Evolutionary conservation across 2,113 vertebrate genomes (phyloP).

Genomic region (Syngnathus floridae): DNA sequence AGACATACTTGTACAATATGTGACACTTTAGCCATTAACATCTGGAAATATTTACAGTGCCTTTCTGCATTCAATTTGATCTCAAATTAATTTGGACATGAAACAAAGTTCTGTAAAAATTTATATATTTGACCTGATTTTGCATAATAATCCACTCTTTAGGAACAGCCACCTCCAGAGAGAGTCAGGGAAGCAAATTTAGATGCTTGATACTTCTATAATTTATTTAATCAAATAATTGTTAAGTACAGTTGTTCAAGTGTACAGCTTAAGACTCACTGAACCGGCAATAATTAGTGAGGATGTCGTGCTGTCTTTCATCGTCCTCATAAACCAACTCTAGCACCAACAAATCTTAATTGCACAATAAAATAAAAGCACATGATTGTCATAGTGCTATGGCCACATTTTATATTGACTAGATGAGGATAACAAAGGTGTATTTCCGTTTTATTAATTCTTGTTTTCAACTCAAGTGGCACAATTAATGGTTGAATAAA

Average conservation of each 20-base stretch:
- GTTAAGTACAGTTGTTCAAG: neutral
- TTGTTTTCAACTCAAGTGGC: constrained; percentile 54
- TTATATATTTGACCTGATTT: too few species aligned
- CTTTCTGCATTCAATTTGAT: too few species aligned
- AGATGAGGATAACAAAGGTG: constrained; percentile 8
- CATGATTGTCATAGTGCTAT: constrained; percentile 41
- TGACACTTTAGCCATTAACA: too few species aligned
- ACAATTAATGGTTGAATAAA: constrained; percentile 73
- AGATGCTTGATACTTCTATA: too few species aligned
- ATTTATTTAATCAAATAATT: too few species aligned
- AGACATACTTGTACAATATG: too few species aligned
- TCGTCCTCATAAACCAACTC: constrained; percentile 36
- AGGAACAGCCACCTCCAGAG: too few species aligned
- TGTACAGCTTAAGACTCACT: neutral
- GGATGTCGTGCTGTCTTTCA: constrained; percentile 6
- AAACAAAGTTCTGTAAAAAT: too few species aligned
- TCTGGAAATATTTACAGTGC: too few species aligned
- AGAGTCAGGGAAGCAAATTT: too few species aligned
- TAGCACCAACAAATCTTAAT: constrained; percentile 35
- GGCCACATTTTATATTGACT: constrained; percentile 11
- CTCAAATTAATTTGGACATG: too few species aligned
- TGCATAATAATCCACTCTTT: too few species aligned
- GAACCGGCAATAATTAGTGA: constrained; percentile 9
- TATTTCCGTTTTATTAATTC: constrained; percentile 47
- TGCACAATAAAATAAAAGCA: constrained; percentile 33